Percentiles rank a stretch among this genome's conserved stretches.
phyloP scores from a whole-genome alignment of 2,888 invertebrate genomes.

The Pristionchus maxplancki region DNA sequence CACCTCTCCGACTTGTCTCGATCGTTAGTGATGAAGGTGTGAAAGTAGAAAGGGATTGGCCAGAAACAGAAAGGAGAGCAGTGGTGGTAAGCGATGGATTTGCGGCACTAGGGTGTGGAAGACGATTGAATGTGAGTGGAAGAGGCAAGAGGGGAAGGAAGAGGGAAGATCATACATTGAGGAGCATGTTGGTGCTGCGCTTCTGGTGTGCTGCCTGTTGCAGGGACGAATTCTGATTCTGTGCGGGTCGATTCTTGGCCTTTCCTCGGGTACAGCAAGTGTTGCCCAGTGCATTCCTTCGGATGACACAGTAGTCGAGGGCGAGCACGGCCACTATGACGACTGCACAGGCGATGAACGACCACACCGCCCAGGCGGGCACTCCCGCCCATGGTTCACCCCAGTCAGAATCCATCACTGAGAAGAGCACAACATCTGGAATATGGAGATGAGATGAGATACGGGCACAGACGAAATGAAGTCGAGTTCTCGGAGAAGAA shows the following conservation, averaged over 20 bases:
- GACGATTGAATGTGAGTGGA: background rate
- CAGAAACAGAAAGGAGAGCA: no score
- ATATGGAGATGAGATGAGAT: constrained; percentile 6
- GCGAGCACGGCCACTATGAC: constrained; percentile 70
- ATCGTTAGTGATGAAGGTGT: constrained; percentile 35
- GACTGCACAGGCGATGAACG: constrained; percentile 67
- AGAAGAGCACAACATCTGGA: background rate
- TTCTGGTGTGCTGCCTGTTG: constrained; percentile 68
- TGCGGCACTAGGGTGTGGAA: background rate
- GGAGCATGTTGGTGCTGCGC: constrained; percentile 73
- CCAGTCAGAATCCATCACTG: constrained; percentile 19
- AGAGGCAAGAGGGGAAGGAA: background rate
- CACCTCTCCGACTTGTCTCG: background rate
- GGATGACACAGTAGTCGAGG: constrained; percentile 73
- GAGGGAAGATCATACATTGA: constrained; percentile 62
- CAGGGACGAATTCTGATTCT: constrained; percentile 42
- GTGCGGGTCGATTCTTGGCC: background rate
- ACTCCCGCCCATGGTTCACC: constrained; percentile 57
- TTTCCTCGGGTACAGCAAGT: constrained; percentile 58
- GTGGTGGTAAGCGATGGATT: constrained; percentile 13
- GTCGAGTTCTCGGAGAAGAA: background rate
- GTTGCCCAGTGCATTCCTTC: constrained; percentile 72
- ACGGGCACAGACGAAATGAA: constrained; percentile 5
- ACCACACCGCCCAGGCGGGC: constrained; percentile 74
- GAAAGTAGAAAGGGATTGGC: constrained; percentile 45